phyloP scores from a whole-genome alignment of 2,797 vertebrate species.

The Phylloscopus collybita region DNA sequence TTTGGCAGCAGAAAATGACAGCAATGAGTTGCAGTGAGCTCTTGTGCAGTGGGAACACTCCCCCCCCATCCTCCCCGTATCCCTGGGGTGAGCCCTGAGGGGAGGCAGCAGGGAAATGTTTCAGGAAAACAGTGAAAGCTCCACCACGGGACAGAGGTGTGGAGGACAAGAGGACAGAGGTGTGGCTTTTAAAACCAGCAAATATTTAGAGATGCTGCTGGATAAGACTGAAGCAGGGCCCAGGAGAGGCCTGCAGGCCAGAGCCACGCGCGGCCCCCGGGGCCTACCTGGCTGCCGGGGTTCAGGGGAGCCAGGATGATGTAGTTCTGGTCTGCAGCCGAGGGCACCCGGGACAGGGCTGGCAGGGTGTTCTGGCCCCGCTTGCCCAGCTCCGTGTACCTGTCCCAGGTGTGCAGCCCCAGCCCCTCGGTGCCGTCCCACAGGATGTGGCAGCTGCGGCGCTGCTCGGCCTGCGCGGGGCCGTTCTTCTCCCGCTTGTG shows the following conservation, averaged over 20 bases:
- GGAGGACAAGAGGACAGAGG: neutral
- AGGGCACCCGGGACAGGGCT: slow-evolving; percentile 78
- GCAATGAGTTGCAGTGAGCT: neutral
- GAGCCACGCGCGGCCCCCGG: rapidly evolving
- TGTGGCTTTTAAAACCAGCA: neutral
- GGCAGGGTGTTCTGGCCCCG: slow-evolving; percentile 75
- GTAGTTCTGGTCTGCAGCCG: slow-evolving; percentile 90
- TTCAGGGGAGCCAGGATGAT: slow-evolving; percentile 93
- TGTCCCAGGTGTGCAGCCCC: slow-evolving; percentile 76
- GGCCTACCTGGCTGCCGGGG: slow-evolving; percentile 90
- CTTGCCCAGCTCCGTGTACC: slow-evolving; percentile 80
- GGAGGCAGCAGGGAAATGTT: neutral
- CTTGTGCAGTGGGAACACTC: neutral
- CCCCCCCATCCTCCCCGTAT: neutral
- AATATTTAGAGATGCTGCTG: neutral
- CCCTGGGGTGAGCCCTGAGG: neutral
- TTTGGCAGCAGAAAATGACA: neutral
- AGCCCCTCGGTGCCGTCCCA: slow-evolving; percentile 77
- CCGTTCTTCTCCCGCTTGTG: slow-evolving; percentile 81
- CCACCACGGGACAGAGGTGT: neutral
- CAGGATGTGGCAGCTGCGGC: slow-evolving; percentile 83
- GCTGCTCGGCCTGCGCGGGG: slow-evolving; percentile 81
- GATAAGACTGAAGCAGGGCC: neutral
- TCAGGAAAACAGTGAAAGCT: neutral
- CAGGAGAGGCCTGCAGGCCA: neutral